phyloP scores from a whole-genome alignment of 2,888 invertebrate species.

The Nemotelus nigrinus region DNA sequence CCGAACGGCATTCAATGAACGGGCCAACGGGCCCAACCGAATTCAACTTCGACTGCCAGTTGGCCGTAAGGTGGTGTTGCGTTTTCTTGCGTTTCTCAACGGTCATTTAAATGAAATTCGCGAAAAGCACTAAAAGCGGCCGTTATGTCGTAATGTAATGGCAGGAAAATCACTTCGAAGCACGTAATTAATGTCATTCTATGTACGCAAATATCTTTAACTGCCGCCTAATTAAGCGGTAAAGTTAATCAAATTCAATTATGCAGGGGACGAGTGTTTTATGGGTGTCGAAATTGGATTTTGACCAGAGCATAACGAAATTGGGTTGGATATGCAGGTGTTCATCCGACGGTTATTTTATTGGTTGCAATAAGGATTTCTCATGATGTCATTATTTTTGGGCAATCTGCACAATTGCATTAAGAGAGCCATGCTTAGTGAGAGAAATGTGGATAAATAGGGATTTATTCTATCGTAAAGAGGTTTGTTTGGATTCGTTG shows the following conservation, averaged over 20 bases:
- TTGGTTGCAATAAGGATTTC: too few species aligned
- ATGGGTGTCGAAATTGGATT: slow-evolving; percentile 3
- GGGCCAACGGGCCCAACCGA: not conserved
- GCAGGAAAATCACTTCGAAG: slow-evolving; percentile 45
- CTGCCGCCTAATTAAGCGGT: slow-evolving; percentile 49
- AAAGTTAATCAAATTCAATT: slow-evolving; percentile 50
- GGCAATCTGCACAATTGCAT: too few species aligned
- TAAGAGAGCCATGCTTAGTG: too few species aligned
- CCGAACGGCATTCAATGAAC: not conserved
- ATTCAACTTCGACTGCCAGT: not conserved
- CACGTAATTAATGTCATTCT: slow-evolving; percentile 50
- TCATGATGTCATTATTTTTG: too few species aligned
- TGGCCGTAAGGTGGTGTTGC: not conserved
- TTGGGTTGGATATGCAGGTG: slow-evolving; percentile 19
- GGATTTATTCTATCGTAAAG: too few species aligned
- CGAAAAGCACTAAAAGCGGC: slow-evolving; percentile 16
- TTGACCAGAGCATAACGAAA: not conserved
- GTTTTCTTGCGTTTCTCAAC: not conserved
- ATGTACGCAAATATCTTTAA: slow-evolving; percentile 50
- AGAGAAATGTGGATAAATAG: too few species aligned
- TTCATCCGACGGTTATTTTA: not conserved
- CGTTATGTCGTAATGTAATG: slow-evolving; percentile 26
- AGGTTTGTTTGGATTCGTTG: too few species aligned
- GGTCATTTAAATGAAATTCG: slow-evolving; percentile 21
- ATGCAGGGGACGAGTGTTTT: slow-evolving; percentile 37